Percentiles rank a stretch among this genome's conserved stretches.
Conservation (phyloP, 2,113 vertebrate species). For the Herpetotheres cachinnans region DNA sequence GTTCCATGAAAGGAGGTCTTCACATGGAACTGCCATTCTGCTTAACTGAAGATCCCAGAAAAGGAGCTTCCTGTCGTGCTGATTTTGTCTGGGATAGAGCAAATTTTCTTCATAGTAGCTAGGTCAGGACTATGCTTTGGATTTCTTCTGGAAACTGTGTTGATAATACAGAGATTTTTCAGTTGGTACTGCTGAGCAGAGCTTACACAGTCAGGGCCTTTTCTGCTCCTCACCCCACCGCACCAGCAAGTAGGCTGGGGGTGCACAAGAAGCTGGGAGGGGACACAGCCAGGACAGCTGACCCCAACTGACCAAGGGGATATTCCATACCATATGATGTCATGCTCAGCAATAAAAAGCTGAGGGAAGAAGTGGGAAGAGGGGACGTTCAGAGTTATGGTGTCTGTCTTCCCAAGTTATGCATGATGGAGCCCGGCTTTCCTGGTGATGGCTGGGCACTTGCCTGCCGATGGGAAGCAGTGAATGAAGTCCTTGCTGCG, state of each 20-base stretch:
- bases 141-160: background rate
- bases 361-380: background rate
- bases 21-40: background rate
- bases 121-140: background rate
- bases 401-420: background rate
- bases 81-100: background rate
- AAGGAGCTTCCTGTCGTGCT: background rate
- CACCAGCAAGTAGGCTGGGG: background rate
- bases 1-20: background rate
- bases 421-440: background rate
- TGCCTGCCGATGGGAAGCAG: background rate
- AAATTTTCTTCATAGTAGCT: background rate
- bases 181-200: background rate
- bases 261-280: background rate
- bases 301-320: accelerated
- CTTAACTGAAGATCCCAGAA: background rate
- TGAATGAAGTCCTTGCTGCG: background rate
- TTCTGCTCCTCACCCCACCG: background rate
- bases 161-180: background rate
- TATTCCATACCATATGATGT: background rate
- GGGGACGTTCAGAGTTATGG: too few species aligned
- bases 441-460: background rate
- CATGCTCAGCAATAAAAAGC: background rate
- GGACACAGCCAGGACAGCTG: background rate
- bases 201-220: background rate